Evolutionary conservation across 2,888 invertebrate genomes (phyloP), one percentile per base, ranked within the genome.

Genomic region (Ypsolopha scabrella): DNA sequence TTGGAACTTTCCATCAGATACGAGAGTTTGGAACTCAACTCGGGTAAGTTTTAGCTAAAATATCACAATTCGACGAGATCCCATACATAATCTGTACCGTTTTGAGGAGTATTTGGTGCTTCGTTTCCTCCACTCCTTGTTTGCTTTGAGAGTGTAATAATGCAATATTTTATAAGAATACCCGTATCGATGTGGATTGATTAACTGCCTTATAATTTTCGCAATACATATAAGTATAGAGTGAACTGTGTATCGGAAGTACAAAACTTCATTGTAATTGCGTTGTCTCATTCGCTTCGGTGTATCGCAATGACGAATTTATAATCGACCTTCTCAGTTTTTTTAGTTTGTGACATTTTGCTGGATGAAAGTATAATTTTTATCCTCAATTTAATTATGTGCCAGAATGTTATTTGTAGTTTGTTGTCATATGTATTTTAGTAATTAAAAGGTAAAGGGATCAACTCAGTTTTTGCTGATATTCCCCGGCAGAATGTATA

Each of bases 371-470:
- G 62, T 37, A 33, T 52, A 60, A 60, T 54, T 66, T 65, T 67
- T 73, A 73, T 75, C 79, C 76, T 73, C 66, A 64, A 10, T 51
- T 37, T 34, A 34, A 72, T 70, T 72, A 80, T 72, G 85, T 86
- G 85, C 85, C 85, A 86, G 81, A 83, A 78, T 76, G 69, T 79
- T 74, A 77, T 72, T 73, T 78, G 70, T 81, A 80, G 70, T 74
- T 72, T 75, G 38, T 74, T 72, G 33, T 67, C 62, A 68, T 70
- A 70, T 75, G 72, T 72, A 67, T 54, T 54, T 68, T 70, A 72
- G 70, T 72, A 65, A 70, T 68, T 66, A 64, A 63, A 65, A 59
- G 62, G 64, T 64, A 64, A 67, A 59, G 74, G 75, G 75, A 75
- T 70, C 73, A 70, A 72, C 55, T 68, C 75, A 60, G 75, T 65